These are phyloP conservation scores for Galbula dea DNA, from an alignment of 2,113 vertebrate species.

Conservation along the genomic window DNA sequence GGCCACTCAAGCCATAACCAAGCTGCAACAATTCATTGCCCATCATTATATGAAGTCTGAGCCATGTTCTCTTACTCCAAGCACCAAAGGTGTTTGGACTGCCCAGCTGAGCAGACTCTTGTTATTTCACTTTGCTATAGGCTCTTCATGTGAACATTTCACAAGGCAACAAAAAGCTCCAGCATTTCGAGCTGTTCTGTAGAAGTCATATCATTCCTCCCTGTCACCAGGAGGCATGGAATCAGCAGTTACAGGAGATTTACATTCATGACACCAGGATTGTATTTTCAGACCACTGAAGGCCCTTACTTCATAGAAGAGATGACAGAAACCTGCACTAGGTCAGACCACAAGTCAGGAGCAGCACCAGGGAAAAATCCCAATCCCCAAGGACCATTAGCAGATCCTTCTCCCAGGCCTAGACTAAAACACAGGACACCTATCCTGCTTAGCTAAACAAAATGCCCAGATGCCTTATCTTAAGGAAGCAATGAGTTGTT, in stretches of 20 bases:
- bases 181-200: background rate
- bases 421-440: background rate
- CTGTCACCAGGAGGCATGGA: background rate
- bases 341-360: background rate
- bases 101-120: background rate
- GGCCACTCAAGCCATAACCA: background rate
- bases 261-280: background rate
- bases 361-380: background rate
- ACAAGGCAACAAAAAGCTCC: background rate
- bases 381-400: rapidly evolving
- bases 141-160: background rate
- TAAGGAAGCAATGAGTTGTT: background rate
- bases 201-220: background rate
- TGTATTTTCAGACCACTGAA: background rate
- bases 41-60: background rate
- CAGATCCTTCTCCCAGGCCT: background rate
- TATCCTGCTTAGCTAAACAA: background rate
- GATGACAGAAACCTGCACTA: background rate
- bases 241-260: background rate
- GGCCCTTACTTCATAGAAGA: background rate
- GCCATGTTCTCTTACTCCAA: background rate
- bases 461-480: background rate
- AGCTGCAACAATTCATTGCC: background rate
- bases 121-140: background rate
- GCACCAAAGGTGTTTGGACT: background rate